Conservation (phyloP, 2,888 invertebrate species). For the Drosophila suboccidentalis region DNA sequence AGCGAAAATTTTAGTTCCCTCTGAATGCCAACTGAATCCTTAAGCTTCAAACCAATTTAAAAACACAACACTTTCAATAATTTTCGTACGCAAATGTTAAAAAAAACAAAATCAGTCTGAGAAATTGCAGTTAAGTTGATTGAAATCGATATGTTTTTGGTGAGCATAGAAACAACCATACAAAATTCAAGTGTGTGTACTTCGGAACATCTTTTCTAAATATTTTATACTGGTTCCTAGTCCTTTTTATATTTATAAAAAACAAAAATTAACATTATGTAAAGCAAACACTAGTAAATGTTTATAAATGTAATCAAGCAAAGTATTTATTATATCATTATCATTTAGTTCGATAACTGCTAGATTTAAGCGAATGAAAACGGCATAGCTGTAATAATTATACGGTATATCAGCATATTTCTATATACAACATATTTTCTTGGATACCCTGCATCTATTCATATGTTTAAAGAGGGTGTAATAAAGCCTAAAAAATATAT, state of each 20-base stretch:
- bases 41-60: slow-evolving; percentile 38
- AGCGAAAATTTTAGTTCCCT: slow-evolving; percentile 15
- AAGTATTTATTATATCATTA: slow-evolving; percentile 73
- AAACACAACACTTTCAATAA: slow-evolving; percentile 2
- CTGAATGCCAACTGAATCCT: slow-evolving; percentile 23
- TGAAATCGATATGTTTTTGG: slow-evolving; percentile 10
- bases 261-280: slow-evolving; percentile 31
- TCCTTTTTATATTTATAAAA: slow-evolving; percentile 63
- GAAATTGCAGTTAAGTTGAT: slow-evolving; percentile 23
- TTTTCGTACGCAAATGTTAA: not conserved
- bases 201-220: slow-evolving; percentile 48
- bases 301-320: slow-evolving; percentile 47
- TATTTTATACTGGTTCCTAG: slow-evolving; percentile 77
- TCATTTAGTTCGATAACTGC: slow-evolving; percentile 48
- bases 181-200: slow-evolving; percentile 10
- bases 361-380: slow-evolving; percentile 45
- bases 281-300: slow-evolving; percentile 65
- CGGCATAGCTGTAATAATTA: slow-evolving; percentile 73
- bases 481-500: slow-evolving; percentile 3
- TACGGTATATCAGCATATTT: slow-evolving; percentile 43
- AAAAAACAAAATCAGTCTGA: not conserved
- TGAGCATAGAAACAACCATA: slow-evolving; percentile 9
- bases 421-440: slow-evolving; percentile 29
- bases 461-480: slow-evolving; percentile 6
- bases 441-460: slow-evolving; percentile 29